phyloP scores from a whole-genome alignment of 2,797 vertebrate species.

The Tokudaia tokunoshimensis region DNA sequence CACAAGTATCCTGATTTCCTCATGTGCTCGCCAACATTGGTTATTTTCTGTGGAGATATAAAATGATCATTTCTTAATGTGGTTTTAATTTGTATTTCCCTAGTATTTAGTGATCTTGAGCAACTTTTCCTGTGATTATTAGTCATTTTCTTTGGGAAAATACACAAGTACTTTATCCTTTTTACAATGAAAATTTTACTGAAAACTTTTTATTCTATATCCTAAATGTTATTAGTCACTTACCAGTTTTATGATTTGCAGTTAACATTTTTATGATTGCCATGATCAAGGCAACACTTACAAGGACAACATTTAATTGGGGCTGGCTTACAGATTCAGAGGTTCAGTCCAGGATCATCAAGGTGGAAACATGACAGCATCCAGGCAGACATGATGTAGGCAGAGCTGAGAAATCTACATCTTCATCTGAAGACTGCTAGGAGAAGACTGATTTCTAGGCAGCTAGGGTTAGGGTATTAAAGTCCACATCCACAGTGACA shows the following conservation, averaged over 20 bases:
- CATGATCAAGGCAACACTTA: too few species aligned
- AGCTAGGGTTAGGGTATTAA: too few species aligned
- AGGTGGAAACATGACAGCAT: too few species aligned
- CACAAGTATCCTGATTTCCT: neutral
- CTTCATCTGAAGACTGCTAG: too few species aligned
- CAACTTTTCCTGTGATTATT: neutral
- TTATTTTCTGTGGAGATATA: conserved; percentile 37
- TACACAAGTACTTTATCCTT: neutral
- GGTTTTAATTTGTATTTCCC: conserved; percentile 15
- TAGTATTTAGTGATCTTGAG: neutral
- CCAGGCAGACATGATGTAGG: too few species aligned
- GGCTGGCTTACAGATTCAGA: too few species aligned
- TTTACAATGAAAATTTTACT: neutral
- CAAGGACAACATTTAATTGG: too few species aligned
- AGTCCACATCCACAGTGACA: too few species aligned
- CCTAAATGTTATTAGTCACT: neutral
- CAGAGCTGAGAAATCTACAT: too few species aligned
- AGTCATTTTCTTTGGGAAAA: conserved; percentile 24
- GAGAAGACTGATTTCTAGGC: too few species aligned
- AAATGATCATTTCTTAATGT: neutral
- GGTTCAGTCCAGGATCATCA: too few species aligned
- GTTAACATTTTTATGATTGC: neutral
- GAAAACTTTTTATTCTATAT: neutral
- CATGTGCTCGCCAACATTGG: neutral
- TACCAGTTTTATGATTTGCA: neutral